phyloP scores from a whole-genome alignment of 1,140 invertebrate genomes.

The Drosophila tsacasi region DNA sequence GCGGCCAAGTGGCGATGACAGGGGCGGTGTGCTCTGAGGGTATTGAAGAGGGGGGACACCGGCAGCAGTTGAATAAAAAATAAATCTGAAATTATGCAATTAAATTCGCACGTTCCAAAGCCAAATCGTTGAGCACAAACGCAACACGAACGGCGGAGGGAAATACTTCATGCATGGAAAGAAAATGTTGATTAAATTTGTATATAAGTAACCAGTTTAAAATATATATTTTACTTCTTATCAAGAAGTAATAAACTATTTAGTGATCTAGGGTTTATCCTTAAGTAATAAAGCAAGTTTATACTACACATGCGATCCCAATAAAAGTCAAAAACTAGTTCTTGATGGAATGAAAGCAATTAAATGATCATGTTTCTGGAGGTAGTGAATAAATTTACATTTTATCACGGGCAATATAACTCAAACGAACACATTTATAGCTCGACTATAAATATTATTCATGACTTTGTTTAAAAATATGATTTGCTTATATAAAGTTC shows the following conservation, averaged over 20 bases:
- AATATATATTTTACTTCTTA: not conserved
- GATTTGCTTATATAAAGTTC: not conserved
- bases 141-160: not conserved
- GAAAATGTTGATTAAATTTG: not conserved
- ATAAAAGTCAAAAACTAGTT: not conserved
- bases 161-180: conserved; percentile 1
- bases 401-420: not conserved
- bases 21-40: not conserved
- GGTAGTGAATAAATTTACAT: conserved; percentile 1
- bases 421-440: not conserved
- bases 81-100: conserved; percentile 78
- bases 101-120: conserved; percentile 55
- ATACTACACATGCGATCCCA: not conserved
- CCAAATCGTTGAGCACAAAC: conserved; percentile 36
- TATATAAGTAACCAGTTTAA: not conserved
- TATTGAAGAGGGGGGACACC: not conserved
- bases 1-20: conserved; percentile 20
- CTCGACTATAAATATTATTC: not conserved
- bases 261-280: not conserved
- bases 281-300: not conserved
- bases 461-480: not conserved
- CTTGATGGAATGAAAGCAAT: not conserved
- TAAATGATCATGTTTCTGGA: not conserved
- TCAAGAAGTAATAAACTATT: not conserved
- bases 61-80: conserved; percentile 60